A percentile compares a stretch with the other conserved stretches of the same genome.
Evolutionary conservation across 23 tunicate genomes (phyloP).

Genomic region (Ciona savignyi): DNA sequence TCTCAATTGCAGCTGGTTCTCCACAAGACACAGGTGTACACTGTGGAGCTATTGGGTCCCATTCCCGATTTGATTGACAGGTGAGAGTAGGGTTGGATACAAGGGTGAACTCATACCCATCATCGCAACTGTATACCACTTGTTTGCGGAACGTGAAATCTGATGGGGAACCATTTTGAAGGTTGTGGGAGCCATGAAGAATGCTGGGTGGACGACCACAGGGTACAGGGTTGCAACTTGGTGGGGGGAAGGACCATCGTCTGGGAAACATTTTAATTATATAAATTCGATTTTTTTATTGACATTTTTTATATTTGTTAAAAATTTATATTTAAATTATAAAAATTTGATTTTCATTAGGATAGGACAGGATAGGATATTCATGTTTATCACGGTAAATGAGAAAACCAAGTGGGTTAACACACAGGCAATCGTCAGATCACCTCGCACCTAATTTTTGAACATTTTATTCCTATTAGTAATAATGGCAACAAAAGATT

Average conservation of each 20-base stretch:
- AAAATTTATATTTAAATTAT: no score
- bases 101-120: conserved; percentile 31
- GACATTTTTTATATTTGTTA: no score
- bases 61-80: conserved; percentile 32
- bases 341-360: no score
- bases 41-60: conserved; percentile 40
- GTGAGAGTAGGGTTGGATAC: conserved; percentile 2
- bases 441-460: no score
- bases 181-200: conserved; percentile 26
- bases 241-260: neutral
- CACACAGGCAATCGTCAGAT: no score
- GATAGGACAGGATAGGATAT: no score
- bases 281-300: no score
- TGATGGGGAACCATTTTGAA: neutral
- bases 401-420: no score
- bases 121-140: conserved; percentile 47
- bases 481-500: no score
- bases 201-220: conserved; percentile 38
- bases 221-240: conserved; percentile 28
- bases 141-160: conserved; percentile 19
- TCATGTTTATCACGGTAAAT: no score
- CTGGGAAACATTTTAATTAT: no score
- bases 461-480: no score
- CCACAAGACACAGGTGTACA: conserved; percentile 76
- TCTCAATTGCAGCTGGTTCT: conserved; percentile 13